Evolutionary conservation across 2,113 vertebrate genomes (phyloP), one percentile per base, ranked within the genome.

Genomic region (Empidonax traillii): DNA sequence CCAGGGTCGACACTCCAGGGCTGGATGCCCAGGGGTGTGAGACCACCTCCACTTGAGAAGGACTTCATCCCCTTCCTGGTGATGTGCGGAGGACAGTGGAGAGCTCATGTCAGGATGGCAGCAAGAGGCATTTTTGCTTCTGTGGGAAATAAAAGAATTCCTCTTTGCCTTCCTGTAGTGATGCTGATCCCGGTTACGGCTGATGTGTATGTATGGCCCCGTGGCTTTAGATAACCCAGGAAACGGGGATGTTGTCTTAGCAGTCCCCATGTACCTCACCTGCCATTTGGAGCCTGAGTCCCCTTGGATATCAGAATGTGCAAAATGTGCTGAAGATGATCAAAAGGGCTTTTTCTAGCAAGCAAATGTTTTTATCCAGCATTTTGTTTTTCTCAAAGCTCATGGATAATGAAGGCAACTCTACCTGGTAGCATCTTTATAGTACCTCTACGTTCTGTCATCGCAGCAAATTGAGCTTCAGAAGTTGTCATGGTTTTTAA

Each of bases 141-240:
- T 1, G 0, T 6, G 22, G 41, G 43, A 13, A 43, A 10, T 3
- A 31, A 33, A 41, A 28, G 47, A 41, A 43, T 49, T 62, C 41
- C 25, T 25, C 33, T 39, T 20, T 35, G 53, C 13, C 12, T 27
- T 22, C 7, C 81, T 24, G 18, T 35, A 39, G 37, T 9, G 76
- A 22, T 17, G 53, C 25, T 21, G n/a, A 11, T 44, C 47, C 9
- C 1, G 35, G 44, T 13, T 55, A 4, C 0, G 2, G 43, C 46
- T 8, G 6, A 0, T 8, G 14, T 2, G 35, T 43, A 46, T 8
- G 3, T 2, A 22, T 27, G 59, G 30, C 61, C 44, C 12, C 2
- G 3, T 14, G 41, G 37, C 49, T 59, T 12, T 12, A 5, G 3
- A 1, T 0, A 9, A 0, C 16, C 31, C 10, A 1, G 56, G 18